Percentiles rank a stretch among this genome's conserved stretches.
Evolutionary conservation across 2,888 invertebrate genomes (phyloP).

Genomic region (Eupithecia exiguata): DNA sequence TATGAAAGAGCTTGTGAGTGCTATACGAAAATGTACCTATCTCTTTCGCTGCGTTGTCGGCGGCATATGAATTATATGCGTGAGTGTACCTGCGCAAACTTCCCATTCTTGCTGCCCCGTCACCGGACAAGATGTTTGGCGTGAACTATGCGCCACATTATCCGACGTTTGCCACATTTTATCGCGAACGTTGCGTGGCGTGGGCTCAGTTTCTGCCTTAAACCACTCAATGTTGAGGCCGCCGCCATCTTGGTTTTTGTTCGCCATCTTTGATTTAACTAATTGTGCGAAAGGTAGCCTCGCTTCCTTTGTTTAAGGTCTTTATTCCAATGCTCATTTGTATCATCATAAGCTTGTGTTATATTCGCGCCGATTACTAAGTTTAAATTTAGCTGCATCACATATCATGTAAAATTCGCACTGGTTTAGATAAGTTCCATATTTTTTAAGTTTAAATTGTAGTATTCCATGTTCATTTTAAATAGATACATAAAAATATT

Average conservation of each 20-base stretch:
- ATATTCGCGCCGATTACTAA: neutral
- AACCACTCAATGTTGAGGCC: no score
- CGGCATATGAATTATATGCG: no score
- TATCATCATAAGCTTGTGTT: neutral
- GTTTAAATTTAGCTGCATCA: conserved; percentile 1
- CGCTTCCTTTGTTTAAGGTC: neutral
- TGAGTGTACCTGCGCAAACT: no score
- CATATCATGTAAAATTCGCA: neutral
- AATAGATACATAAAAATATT: neutral
- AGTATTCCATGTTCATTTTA: neutral
- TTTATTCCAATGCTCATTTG: neutral
- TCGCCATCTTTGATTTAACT: neutral
- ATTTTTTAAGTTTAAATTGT: neutral
- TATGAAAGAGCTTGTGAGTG: no score
- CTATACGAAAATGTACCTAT: no score
- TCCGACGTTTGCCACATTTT: neutral
- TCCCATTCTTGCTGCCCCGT: no score
- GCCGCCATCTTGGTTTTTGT: neutral
- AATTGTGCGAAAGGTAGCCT: neutral
- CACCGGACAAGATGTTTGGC: no score
- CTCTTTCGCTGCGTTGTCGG: no score
- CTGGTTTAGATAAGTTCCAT: neutral
- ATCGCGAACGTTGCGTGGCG: neutral
- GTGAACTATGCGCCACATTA: no score
- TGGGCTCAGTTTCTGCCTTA: neutral